Percentiles rank a stretch among this genome's conserved stretches.
Conservation (phyloP, 53 echinoderm and acorn worm genomes). For the Pentamera pediparva region DNA sequence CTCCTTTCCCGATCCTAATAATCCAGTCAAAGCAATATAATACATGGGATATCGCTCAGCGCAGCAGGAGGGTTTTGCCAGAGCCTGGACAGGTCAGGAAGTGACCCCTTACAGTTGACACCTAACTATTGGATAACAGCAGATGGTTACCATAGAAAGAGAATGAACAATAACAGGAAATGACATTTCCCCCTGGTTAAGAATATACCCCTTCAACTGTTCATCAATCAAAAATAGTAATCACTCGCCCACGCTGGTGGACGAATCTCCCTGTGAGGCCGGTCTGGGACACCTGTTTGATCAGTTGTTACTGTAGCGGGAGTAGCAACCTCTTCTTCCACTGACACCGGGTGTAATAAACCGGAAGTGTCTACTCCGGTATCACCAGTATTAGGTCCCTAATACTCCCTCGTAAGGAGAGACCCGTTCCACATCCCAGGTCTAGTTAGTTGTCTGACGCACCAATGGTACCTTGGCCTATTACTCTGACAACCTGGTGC, state of each 20-base stretch:
- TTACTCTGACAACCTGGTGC: neutral
- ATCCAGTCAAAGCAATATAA: too few relatives aligned
- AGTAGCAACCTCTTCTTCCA: neutral
- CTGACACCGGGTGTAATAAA: constrained; percentile 2
- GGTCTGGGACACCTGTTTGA: neutral
- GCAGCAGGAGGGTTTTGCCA: too few relatives aligned
- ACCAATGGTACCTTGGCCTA: neutral
- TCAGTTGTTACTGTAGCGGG: neutral
- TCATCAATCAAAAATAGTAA: neutral
- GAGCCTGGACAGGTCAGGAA: too few relatives aligned
- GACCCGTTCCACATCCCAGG: neutral
- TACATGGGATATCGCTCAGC: too few relatives aligned
- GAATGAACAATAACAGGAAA: too few relatives aligned
- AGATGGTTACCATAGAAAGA: too few relatives aligned
- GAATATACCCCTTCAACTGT: too few relatives aligned
- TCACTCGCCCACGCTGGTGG: neutral
- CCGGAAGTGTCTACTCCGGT: neutral
- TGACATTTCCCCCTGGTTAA: too few relatives aligned
- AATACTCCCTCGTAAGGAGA: neutral
- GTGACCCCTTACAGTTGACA: too few relatives aligned
- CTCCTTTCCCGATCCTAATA: too few relatives aligned
- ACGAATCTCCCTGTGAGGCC: neutral
- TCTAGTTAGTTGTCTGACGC: constrained; percentile 1
- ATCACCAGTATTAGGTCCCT: neutral
- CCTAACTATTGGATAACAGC: too few relatives aligned